Evolutionary conservation across 2,888 invertebrate species (phyloP).

Genomic region (Tenthredo livida): DNA sequence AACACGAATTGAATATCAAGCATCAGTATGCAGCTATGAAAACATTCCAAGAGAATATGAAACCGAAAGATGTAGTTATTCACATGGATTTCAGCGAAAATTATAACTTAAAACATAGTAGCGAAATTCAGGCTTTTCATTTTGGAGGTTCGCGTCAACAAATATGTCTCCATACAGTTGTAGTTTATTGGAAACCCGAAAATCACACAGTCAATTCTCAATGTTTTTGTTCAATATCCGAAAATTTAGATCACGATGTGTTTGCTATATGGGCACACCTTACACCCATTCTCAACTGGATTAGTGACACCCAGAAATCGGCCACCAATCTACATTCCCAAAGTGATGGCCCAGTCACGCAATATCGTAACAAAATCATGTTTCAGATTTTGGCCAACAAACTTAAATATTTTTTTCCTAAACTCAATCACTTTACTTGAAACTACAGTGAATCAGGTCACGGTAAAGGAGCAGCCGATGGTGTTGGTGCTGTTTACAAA

Average conservation of each 20-base stretch:
- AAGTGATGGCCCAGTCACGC: conserved; percentile 73
- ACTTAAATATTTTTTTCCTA: conserved; percentile 57
- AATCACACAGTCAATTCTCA: conserved; percentile 54
- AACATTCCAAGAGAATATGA: conserved; percentile 53
- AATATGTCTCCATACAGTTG: conserved; percentile 56
- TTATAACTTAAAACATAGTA: conserved; percentile 44
- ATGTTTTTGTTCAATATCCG: conserved; percentile 64
- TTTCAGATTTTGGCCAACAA: conserved; percentile 68
- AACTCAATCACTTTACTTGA: conserved; percentile 62
- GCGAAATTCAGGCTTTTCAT: conserved; percentile 57
- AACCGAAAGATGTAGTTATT: conserved; percentile 55
- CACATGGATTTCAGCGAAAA: conserved; percentile 53
- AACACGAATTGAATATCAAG: conserved; percentile 53
- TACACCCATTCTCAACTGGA: conserved; percentile 64
- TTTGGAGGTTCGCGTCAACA: conserved; percentile 57
- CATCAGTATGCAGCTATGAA: conserved; percentile 56
- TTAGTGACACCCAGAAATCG: conserved; percentile 55
- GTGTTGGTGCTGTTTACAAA: conserved; percentile 67
- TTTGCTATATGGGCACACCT: conserved; percentile 73
- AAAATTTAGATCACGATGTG: conserved; percentile 65
- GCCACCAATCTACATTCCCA: conserved; percentile 67
- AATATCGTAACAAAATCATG: conserved; percentile 73
- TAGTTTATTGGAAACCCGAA: conserved; percentile 48
- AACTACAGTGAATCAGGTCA: conserved; percentile 70
- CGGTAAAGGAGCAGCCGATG: conserved; percentile 70